A percentile compares a stretch with the other conserved stretches of the same genome.
phyloP scores from a whole-genome alignment of 2,888 invertebrate genomes.

The Thyatira batis region DNA sequence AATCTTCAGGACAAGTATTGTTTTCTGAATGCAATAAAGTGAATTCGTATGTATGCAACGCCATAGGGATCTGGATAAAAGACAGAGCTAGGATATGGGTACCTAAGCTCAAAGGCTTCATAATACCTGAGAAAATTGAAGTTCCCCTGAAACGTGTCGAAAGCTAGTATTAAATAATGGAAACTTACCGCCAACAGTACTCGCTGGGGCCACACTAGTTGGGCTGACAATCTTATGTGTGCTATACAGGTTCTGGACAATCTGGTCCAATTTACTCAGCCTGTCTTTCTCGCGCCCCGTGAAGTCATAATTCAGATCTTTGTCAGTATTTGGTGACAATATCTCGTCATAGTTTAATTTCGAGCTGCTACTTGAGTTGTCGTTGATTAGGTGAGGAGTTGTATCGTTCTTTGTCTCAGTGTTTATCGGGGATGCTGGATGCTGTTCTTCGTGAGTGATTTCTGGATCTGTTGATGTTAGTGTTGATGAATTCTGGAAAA shows the following conservation, averaged over 20 bases:
- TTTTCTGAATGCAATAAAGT: too few relatives aligned
- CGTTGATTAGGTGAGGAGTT: slow-evolving; percentile 39
- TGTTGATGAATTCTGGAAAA: slow-evolving; percentile 59
- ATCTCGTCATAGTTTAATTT: slow-evolving; percentile 48
- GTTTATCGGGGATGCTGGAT: slow-evolving; percentile 49
- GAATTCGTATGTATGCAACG: too few relatives aligned
- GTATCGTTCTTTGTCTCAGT: slow-evolving; percentile 49
- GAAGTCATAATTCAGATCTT: slow-evolving; percentile 28
- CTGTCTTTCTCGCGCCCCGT: slow-evolving; percentile 61
- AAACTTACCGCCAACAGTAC: slow-evolving; percentile 38
- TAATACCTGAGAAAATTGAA: too few relatives aligned
- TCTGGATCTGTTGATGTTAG: slow-evolving; percentile 58
- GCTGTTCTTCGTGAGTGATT: slow-evolving; percentile 32
- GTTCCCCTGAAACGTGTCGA: too few relatives aligned
- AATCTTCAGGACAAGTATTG: too few relatives aligned
- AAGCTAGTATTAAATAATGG: neutral
- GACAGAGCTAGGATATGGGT: too few relatives aligned
- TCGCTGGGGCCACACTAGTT: slow-evolving; percentile 35
- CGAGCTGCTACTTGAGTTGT: slow-evolving; percentile 45
- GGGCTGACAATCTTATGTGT: slow-evolving; percentile 69
- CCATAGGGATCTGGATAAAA: too few relatives aligned
- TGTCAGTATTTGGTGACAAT: slow-evolving; percentile 40
- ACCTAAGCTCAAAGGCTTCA: too few relatives aligned
- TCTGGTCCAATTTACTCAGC: slow-evolving; percentile 73
- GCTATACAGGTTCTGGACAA: slow-evolving; percentile 74